A percentile compares a stretch with the other conserved stretches of the same genome.
These are phyloP conservation scores for Hypena proboscidalis DNA, from an alignment of 2,888 invertebrate genomes.

Conservation along the genomic window DNA sequence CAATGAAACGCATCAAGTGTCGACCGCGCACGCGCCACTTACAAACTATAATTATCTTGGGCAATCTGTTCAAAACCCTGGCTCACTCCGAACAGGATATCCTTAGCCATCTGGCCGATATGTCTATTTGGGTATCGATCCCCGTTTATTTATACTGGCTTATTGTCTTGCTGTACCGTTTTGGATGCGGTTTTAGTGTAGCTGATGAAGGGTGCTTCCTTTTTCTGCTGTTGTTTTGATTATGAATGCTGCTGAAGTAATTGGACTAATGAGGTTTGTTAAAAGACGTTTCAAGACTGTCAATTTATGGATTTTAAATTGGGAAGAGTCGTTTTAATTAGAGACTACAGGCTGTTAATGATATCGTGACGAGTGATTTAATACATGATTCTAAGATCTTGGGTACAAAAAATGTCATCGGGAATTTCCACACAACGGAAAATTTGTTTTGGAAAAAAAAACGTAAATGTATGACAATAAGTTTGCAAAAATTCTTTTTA, in stretches of 20 bases:
- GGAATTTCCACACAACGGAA: too few species aligned
- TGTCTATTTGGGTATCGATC: slow-evolving; percentile 60
- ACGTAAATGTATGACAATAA: too few species aligned
- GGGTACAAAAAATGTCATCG: too few species aligned
- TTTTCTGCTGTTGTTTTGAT: too few species aligned
- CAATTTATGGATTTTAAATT: too few species aligned
- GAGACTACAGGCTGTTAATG: too few species aligned
- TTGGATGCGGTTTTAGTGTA: slow-evolving; percentile 8
- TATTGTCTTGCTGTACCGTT: slow-evolving; percentile 48
- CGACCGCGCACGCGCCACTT: slow-evolving; percentile 59
- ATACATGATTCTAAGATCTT: too few species aligned
- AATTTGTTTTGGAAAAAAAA: too few species aligned
- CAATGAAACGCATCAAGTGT: slow-evolving; percentile 34
- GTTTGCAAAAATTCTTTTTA: too few species aligned
- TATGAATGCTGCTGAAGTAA: slow-evolving; percentile 20
- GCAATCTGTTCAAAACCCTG: slow-evolving; percentile 77
- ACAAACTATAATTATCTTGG: slow-evolving; percentile 68
- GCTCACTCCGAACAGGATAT: slow-evolving; percentile 82
- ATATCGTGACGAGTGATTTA: too few species aligned
- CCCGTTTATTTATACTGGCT: slow-evolving; percentile 52
- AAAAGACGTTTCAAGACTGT: too few species aligned
- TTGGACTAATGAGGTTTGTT: slow-evolving; percentile 4
- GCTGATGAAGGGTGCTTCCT: slow-evolving; percentile 9
- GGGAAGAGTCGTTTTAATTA: too few species aligned
- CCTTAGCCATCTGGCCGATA: slow-evolving; percentile 78